Evolutionary conservation across 2,113 vertebrate genomes (phyloP).

Genomic region (Oenanthe melanoleuca): DNA sequence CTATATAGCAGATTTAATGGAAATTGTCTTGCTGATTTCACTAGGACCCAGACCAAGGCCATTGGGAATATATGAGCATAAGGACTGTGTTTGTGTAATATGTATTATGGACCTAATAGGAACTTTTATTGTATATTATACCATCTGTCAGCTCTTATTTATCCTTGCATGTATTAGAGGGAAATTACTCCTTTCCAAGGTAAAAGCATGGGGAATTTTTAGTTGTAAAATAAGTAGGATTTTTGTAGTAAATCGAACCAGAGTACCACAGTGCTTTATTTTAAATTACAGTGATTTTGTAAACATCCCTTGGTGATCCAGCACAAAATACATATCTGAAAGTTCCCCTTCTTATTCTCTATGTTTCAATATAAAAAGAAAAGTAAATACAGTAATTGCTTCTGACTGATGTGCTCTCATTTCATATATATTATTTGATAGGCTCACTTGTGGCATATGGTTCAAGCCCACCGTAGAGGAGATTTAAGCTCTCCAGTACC

Average conservation of each 20-base stretch:
- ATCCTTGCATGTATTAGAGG: neutral
- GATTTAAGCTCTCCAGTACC: neutral
- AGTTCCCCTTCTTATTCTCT: neutral
- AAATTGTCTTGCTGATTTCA: neutral
- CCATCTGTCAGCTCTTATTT: constrained; percentile 31
- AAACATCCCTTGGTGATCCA: neutral
- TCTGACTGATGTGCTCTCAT: neutral
- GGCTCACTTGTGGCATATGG: neutral
- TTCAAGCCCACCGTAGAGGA: neutral
- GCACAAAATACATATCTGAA: neutral
- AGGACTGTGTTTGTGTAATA: neutral
- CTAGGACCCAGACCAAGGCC: neutral
- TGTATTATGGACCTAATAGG: neutral
- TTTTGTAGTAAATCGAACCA: neutral
- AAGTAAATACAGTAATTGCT: neutral
- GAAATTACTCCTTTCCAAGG: neutral
- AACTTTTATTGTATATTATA: constrained; percentile 31
- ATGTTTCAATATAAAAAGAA: neutral
- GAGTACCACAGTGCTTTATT: neutral
- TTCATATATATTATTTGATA: neutral
- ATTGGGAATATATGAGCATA: neutral
- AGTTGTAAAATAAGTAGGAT: neutral
- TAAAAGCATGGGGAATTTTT: neutral
- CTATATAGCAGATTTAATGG: neutral
- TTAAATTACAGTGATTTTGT: constrained; percentile 1